Base-by-base conservation (phyloP, 2,888 invertebrate species). In the Stomorhina lunata region DNA sequence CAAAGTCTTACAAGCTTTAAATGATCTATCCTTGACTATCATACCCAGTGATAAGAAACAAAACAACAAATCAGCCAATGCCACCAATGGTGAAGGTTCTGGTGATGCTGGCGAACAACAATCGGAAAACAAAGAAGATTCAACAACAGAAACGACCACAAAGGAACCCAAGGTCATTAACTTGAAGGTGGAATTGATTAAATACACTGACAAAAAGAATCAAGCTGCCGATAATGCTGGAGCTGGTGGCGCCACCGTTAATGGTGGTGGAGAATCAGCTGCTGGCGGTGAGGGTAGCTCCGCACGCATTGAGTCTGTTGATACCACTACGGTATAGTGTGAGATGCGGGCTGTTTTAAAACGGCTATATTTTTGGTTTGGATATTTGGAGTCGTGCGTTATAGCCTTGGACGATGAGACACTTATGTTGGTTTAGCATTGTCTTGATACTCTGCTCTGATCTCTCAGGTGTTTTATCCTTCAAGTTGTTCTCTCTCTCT, bases 271-370 rank as follows among this genome's bases (percentile, higher is more conserved):
- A 48, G 84, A 83, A 48, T 84, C 81, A 32, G 84, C 73, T 29
- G 86, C 76, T 50, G 87, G 85, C 12, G 86, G 85, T 40, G 88
- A 87, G 40, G 86, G 84, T 71, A 85, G 85, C 78, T 86, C 86
- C 76, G 85, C 87, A 84, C 89, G 90, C 84, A 89, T 90, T 83
- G 91, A 90, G 86, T 88, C 90, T 68, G 91, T 91, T 80, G 89
- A 91, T 86, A 90, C 91, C 77, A 90, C 91, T 85, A 89, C 91
- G 85, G 91, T 91, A 88, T 91, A 91, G 90, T 90, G 91, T 89
- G 90, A 90, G 85, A 84, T 86, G 81, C 86, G 87, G 80, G 88
- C 88, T 88, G 90, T 90, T 89, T 86, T 88, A 79, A 87, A 90
- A 89, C 86, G 89, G 88, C 89, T 90, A 71, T 87, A 88, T 86